phyloP scores from a whole-genome alignment of 2,888 invertebrate genomes.

The Lasioglossum morio region DNA sequence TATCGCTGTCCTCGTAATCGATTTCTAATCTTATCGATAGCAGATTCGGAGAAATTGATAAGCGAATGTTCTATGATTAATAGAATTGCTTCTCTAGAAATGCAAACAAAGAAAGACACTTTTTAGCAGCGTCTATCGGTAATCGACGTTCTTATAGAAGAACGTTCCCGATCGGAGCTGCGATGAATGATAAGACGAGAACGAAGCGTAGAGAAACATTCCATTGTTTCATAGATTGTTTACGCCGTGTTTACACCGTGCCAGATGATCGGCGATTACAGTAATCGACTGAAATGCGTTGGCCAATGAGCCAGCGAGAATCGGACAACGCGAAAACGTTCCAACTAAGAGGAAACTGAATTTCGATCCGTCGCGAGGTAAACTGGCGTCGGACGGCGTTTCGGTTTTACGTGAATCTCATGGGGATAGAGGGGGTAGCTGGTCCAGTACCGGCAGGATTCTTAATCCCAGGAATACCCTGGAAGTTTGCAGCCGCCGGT shows the following conservation, averaged over 20 bases:
- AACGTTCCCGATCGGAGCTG: neutral
- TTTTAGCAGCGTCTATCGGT: neutral
- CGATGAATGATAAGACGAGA: neutral
- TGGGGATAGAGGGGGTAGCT: neutral
- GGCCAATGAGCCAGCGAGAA: neutral
- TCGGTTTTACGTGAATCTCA: slow-evolving; percentile 42
- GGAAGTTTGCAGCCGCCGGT: slow-evolving; percentile 42
- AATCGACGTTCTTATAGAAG: neutral
- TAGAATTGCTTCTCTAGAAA: neutral
- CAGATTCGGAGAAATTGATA: neutral
- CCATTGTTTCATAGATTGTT: neutral
- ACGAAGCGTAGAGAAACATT: neutral
- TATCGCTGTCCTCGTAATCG: neutral
- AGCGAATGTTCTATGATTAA: neutral
- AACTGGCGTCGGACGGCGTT: slow-evolving; percentile 1
- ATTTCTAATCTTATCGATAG: neutral
- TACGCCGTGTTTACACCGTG: neutral
- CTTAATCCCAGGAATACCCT: slow-evolving; percentile 72
- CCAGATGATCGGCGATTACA: neutral
- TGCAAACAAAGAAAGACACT: neutral
- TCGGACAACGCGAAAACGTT: neutral
- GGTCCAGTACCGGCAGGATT: slow-evolving; percentile 44
- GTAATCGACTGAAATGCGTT: neutral
- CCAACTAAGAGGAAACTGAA: neutral
- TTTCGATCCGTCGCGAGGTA: neutral